Base-by-base conservation (phyloP, 2,113 vertebrate genomes). In the Micromys minutus region DNA sequence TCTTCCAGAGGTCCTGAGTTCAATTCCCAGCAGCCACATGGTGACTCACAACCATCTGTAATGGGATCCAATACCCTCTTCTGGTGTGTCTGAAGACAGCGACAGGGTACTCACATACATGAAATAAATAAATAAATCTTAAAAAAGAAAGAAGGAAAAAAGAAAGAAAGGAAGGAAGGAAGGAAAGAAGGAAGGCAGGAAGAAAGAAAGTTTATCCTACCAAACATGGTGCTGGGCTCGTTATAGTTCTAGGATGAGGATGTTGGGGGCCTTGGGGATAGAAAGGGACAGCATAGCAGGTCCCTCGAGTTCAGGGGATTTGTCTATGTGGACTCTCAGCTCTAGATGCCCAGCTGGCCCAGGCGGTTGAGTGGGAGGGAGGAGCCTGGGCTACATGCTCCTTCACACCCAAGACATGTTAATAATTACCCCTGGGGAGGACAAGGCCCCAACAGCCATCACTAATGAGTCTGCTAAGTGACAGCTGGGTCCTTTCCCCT, bases 391-490 rank as follows among this genome's bases (percentile, higher is more conserved):
- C 21, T 47, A 3, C 76, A 3, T 0, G 42, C 85, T 47, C 80
- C 87, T 94, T 96, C 92, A 92, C 94, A 96, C 96, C 96, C 96
- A 93, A 96, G 94, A 83, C 94, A 86, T 94, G 96, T 97, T 98
- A 97, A 98, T 97, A 79, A 97, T 97, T 97, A 97, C 6, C 94
- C 92, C 42, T 1, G 61, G 94, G 90, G 94, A 96, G 90, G 90
- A 79, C 61, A 47, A 91, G 96, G 95, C 90, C 96, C 80, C 93
- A 63, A 79, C 59, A 96, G 96, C 95, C 97, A 42, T 88, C 39
- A 59, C 96, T 98, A 96, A 97, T 96, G 97, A 97, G 74, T 55
- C 85, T 96, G 92, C 93, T 95, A 97, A 97, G 81, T 98, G 96
- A 94, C 97, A 97, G 96, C 96, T 97, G 96, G 90, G 80, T 84